Evolutionary conservation across 1,140 invertebrate species (phyloP), one percentile per base, ranked within the genome.

Genomic region (Tetramorium parvispinum): DNA sequence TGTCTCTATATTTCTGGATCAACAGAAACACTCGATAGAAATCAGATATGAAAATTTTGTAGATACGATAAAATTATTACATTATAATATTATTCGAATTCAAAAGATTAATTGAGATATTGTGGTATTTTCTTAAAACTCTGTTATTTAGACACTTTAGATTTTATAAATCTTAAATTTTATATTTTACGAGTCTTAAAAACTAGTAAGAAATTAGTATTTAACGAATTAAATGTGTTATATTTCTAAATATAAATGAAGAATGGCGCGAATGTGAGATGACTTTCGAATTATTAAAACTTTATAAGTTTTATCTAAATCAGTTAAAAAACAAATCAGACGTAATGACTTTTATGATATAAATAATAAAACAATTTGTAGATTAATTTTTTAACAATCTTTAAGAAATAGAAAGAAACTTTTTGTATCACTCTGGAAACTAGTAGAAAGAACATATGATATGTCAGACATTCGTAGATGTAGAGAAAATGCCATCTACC

Each of bases 361-460:
- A 24, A 70, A 27, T 27, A 43, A 7, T 40, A 57, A 46, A 71
- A 18, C 32, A 71, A 46, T 13, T 13, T 3, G 10, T 49, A 0
- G 0, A 32, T 53, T 82, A 6, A 37, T 59, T 5, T 37, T 59
- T 21, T 71, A 32, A 82, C 24, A 24, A 49, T 27, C 32, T 43
- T 46, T 4, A 37, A 18, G 46, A 57, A 73, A 73, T 18, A 24
- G 1, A n/a, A n/a, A n/a, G n/a, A n/a, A 71, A 1, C 16, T 75
- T 32, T 13, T 5, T 37, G 1, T 37, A 21, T n/a, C 32, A 71
- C 24, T 59, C 24, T 16, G 4, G 18, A 75, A 59, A n/a, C 53
- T 24, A 83, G 53, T 83, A 73, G 79, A 61, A 61, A 59, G n/a
- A 71, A 6, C 53, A 21, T 49, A 37, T 24, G n/a, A 70, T 43